Evolutionary conservation across 2,888 invertebrate species (phyloP).

Genomic region (Phyllotreta striolata): DNA sequence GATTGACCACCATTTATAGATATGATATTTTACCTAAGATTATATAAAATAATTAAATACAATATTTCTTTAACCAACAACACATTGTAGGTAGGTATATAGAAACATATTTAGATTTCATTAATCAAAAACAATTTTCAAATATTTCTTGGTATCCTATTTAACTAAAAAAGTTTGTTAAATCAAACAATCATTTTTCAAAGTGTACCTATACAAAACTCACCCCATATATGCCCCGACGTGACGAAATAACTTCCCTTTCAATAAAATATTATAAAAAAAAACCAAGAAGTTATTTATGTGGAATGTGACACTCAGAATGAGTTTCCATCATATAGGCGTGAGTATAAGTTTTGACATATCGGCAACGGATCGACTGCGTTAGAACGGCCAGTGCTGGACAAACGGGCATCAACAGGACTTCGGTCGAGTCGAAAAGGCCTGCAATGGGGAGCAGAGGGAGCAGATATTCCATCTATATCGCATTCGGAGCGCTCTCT

Average conservation of each 20-base stretch:
- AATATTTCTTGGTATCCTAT: too few species aligned
- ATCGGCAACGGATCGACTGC: constrained; percentile 35
- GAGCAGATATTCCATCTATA: constrained; percentile 53
- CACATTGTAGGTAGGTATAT: too few species aligned
- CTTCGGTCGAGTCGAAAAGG: constrained; percentile 11
- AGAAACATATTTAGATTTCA: too few species aligned
- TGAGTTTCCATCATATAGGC: constrained; percentile 38
- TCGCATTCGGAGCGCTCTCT: constrained; percentile 57
- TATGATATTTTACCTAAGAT: too few species aligned
- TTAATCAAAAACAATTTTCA: too few species aligned
- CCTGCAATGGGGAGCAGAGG: constrained; percentile 31
- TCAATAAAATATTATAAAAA: constrained; percentile 19
- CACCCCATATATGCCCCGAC: constrained; percentile 13
- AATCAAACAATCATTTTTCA: not conserved
- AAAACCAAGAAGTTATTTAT: constrained; percentile 29
- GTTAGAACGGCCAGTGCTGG: constrained; percentile 26
- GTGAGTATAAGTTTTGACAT: constrained; percentile 42
- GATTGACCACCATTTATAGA: too few species aligned
- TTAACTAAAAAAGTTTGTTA: too few species aligned
- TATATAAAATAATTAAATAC: too few species aligned
- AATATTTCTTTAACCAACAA: too few species aligned
- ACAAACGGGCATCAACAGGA: constrained; percentile 27
- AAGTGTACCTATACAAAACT: not conserved
- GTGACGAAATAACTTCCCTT: constrained; percentile 25
- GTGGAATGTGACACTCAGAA: constrained; percentile 35